A percentile compares a stretch with the other conserved stretches of the same genome.
These are phyloP conservation scores for Pyrrhia umbra DNA, from an alignment of 2,888 invertebrate species.

Conservation along the genomic window DNA sequence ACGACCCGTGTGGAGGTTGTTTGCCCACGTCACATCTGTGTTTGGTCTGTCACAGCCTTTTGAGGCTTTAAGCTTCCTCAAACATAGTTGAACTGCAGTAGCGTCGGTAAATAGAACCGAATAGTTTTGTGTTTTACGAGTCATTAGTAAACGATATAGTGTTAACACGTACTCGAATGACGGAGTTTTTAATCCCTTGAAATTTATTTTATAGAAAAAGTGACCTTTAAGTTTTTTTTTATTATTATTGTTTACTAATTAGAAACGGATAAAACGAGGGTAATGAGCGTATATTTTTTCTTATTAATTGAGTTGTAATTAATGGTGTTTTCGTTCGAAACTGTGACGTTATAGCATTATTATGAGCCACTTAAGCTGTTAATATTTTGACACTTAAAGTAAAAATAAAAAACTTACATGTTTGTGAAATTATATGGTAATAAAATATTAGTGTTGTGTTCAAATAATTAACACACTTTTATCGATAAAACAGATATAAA, in stretches of 20 bases:
- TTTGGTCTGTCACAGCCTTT: slow-evolving; percentile 86
- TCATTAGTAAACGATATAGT: slow-evolving; percentile 72
- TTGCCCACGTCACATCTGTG: slow-evolving; percentile 87
- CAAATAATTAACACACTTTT: slow-evolving; percentile 16
- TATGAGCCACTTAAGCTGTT: slow-evolving; percentile 13
- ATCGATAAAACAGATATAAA: slow-evolving; percentile 11
- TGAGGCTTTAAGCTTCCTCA: slow-evolving; percentile 82
- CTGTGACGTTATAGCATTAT: slow-evolving; percentile 20
- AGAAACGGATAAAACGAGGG: slow-evolving; percentile 42
- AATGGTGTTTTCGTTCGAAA: slow-evolving; percentile 33
- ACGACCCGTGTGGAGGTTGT: slow-evolving; percentile 75
- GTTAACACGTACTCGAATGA: slow-evolving; percentile 49
- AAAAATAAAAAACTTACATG: slow-evolving; percentile 15
- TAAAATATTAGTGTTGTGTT: slow-evolving; percentile 43
- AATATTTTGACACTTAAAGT: slow-evolving; percentile 21
- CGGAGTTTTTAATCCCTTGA: slow-evolving; percentile 40
- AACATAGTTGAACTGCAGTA: slow-evolving; percentile 80
- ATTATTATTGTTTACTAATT: slow-evolving; percentile 42
- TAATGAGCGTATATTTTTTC: slow-evolving; percentile 42
- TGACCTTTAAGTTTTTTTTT: slow-evolving; percentile 32
- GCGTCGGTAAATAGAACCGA: slow-evolving; percentile 76
- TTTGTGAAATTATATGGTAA: slow-evolving; percentile 30
- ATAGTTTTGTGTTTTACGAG: slow-evolving; percentile 70
- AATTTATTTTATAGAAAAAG: slow-evolving; percentile 34
- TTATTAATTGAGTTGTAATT: slow-evolving; percentile 51